phyloP scores from a whole-genome alignment of 2,113 vertebrate genomes.

The Psammodynastes pulverulentus region DNA sequence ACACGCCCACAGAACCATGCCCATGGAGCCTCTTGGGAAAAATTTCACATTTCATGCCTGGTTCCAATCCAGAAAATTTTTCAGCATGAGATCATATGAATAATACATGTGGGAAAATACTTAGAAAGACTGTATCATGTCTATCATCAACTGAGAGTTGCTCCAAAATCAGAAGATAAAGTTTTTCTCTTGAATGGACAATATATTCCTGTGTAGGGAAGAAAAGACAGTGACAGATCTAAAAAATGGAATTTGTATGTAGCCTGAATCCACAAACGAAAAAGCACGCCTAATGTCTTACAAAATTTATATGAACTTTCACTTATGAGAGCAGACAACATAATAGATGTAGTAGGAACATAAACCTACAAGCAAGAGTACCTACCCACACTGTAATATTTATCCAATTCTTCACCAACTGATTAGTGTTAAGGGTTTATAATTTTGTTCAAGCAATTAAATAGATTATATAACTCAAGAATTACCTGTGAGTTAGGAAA shows the following conservation, averaged over 20 bases:
- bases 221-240: background rate
- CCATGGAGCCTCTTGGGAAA: too few species aligned
- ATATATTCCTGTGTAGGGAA: background rate
- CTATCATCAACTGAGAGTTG: background rate
- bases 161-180: background rate
- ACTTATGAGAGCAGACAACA: background rate
- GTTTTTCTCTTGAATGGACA: background rate
- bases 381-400: too few species aligned
- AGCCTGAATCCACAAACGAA: background rate
- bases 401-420: background rate
- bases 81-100: background rate
- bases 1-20: too few species aligned
- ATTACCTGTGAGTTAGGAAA: background rate
- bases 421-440: background rate
- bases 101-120: background rate
- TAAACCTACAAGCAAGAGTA: background rate
- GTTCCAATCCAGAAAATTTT: background rate
- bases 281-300: background rate
- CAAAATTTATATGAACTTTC: background rate
- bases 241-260: background rate
- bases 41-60: too few species aligned
- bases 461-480: too few species aligned
- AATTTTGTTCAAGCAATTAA: background rate
- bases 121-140: background rate
- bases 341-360: background rate